Conservation (phyloP, 2,888 invertebrate genomes). For the Marasmarcha lunaedactyla region DNA sequence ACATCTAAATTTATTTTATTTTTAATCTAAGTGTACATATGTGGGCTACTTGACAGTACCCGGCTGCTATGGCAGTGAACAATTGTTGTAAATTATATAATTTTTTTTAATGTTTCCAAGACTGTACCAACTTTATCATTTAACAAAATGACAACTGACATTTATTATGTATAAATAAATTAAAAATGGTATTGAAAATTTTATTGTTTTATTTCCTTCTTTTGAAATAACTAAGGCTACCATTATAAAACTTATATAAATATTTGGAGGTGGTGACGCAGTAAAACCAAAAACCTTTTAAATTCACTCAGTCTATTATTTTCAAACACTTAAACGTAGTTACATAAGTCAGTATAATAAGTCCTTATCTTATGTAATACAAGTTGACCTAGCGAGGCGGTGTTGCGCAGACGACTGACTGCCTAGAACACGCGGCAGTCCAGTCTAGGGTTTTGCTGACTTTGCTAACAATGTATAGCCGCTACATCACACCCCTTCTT, state of each 20-base stretch:
- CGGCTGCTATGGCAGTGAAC: conserved; percentile 21
- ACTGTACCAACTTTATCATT: conserved; percentile 62
- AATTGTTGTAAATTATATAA: conserved; percentile 53
- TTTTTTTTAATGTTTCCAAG: conserved; percentile 62
- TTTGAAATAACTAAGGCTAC: conserved; percentile 2
- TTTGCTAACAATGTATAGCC: no score
- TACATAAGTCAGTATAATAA: no score
- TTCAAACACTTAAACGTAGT: no score
- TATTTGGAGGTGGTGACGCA: conserved; percentile 5
- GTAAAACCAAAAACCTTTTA: no score
- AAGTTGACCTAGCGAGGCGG: no score
- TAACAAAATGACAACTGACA: conserved; percentile 51
- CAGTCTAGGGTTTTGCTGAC: no score
- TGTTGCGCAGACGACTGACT: no score
- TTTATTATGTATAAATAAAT: conserved; percentile 66
- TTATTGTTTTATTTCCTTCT: conserved; percentile 35
- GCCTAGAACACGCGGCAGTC: no score
- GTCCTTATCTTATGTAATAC: no score
- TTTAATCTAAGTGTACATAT: conserved; percentile 28
- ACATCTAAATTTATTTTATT: conserved; percentile 25
- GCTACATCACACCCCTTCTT: no score
- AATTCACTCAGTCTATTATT: no score
- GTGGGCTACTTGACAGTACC: conserved; percentile 22
- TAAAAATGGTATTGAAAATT: conserved; percentile 49
- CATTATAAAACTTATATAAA: conserved; percentile 1